These are phyloP conservation scores for Anthrax anthrax DNA, from an alignment of 2,888 invertebrate species.

Conservation along the genomic window DNA sequence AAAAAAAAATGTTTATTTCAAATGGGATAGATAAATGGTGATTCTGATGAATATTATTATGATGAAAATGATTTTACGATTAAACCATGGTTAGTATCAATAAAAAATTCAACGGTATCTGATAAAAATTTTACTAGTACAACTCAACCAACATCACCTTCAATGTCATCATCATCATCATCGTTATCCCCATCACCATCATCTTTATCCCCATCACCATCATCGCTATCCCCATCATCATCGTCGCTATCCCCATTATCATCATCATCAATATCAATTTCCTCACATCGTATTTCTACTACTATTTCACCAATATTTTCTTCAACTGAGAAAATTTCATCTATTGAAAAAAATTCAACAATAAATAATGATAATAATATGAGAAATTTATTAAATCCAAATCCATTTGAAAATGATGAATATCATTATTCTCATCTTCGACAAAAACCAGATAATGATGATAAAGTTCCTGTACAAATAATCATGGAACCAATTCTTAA, in stretches of 20 bases:
- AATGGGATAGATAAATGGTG: slow-evolving; percentile 1
- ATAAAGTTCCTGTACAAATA: not conserved
- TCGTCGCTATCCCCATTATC: not conserved
- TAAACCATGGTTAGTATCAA: slow-evolving; percentile 17
- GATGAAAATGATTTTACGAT: slow-evolving; percentile 30
- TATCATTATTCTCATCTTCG: not conserved
- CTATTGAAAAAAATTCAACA: too few species aligned
- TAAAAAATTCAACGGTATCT: not conserved
- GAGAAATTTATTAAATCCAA: not conserved
- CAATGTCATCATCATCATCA: too few species aligned
- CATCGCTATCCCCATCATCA: not conserved
- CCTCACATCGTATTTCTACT: not conserved
- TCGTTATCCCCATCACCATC: not conserved
- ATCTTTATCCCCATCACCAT: not conserved
- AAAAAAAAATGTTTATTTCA: not conserved
- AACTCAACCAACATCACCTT: not conserved
- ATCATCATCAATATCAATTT: not conserved
- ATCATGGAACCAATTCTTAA: slow-evolving; percentile 6
- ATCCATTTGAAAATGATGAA: not conserved
- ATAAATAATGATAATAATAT: too few species aligned
- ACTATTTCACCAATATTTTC: too few species aligned
- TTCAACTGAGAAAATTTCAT: too few species aligned
- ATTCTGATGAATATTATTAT: slow-evolving; percentile 28
- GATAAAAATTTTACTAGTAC: not conserved
- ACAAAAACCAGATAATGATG: not conserved